Conservation (phyloP, 2,797 vertebrate genomes). For the Chiloscyllium punctatum region DNA sequence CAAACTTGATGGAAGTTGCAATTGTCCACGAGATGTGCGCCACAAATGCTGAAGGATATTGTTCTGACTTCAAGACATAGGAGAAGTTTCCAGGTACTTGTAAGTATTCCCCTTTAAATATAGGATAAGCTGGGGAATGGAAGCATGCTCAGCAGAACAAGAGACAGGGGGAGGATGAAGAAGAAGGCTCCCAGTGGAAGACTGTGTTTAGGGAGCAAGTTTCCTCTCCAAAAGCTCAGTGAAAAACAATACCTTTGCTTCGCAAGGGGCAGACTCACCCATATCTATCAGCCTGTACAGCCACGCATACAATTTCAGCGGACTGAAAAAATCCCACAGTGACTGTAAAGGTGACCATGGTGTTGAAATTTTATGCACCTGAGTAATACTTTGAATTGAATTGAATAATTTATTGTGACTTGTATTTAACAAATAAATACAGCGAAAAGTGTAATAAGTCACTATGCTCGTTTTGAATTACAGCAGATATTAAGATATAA, state of each 20-base stretch:
- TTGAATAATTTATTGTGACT: too few species aligned
- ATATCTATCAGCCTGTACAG: background rate
- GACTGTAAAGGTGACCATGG: background rate
- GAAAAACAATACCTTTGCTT: background rate
- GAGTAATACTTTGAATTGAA: too few species aligned
- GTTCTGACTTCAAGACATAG: background rate
- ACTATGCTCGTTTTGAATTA: too few species aligned
- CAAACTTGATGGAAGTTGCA: background rate
- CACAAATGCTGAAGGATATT: background rate
- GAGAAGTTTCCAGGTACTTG: background rate
- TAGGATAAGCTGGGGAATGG: background rate
- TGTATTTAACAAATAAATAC: too few species aligned
- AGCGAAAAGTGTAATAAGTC: too few species aligned
- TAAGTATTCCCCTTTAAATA: background rate
- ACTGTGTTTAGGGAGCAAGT: background rate
- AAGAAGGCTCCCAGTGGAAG: background rate
- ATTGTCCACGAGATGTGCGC: background rate
- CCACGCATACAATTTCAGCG: background rate
- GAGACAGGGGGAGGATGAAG: background rate
- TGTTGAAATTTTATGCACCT: background rate
- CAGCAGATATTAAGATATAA: too few species aligned
- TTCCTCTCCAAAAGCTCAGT: background rate
- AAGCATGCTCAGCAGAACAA: background rate
- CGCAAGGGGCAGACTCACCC: background rate
- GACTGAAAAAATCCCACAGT: background rate